phyloP scores from a whole-genome alignment of 2,797 vertebrate species.

The Pampus argenteus region DNA sequence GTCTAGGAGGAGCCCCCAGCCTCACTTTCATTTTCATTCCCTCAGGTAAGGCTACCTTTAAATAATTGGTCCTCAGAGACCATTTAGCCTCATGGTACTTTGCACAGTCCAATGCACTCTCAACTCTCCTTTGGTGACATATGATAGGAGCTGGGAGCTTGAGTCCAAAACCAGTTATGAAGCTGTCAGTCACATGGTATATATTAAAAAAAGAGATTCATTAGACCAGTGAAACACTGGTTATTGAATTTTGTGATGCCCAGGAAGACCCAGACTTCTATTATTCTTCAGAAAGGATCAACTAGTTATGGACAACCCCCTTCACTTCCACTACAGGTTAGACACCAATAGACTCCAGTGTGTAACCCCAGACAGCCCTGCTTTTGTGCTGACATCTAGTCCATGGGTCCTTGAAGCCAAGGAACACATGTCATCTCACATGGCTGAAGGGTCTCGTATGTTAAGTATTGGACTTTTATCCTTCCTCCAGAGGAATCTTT shows the following conservation, averaged over 20 bases:
- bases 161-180: conserved; percentile 63
- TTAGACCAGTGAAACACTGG: conserved; percentile 52
- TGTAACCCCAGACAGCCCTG: conserved; percentile 70
- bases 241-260: conserved; percentile 55
- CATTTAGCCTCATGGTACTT: conserved; percentile 57
- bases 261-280: conserved; percentile 63
- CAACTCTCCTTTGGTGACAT: conserved; percentile 72
- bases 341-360: conserved; percentile 74
- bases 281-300: conserved; percentile 54
- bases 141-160: conserved; percentile 48
- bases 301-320: conserved; percentile 54
- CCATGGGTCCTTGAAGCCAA: conserved; percentile 56
- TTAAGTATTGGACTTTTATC: conserved; percentile 54
- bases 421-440: conserved; percentile 44
- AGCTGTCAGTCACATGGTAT: conserved; percentile 60
- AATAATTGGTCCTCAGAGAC: conserved; percentile 75
- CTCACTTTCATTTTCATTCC: conserved; percentile 67
- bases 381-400: conserved; percentile 61
- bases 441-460: conserved; percentile 41
- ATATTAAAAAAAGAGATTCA: conserved; percentile 62
- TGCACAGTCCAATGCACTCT: conserved; percentile 58
- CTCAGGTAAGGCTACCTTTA: conserved; percentile 74
- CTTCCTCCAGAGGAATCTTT: conserved; percentile 66
- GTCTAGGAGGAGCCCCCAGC: conserved; percentile 54
- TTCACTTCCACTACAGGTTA: conserved; percentile 46